Evolutionary conservation across 2,797 vertebrate species (phyloP).

Genomic region (Pipistrellus pipistrellus): DNA sequence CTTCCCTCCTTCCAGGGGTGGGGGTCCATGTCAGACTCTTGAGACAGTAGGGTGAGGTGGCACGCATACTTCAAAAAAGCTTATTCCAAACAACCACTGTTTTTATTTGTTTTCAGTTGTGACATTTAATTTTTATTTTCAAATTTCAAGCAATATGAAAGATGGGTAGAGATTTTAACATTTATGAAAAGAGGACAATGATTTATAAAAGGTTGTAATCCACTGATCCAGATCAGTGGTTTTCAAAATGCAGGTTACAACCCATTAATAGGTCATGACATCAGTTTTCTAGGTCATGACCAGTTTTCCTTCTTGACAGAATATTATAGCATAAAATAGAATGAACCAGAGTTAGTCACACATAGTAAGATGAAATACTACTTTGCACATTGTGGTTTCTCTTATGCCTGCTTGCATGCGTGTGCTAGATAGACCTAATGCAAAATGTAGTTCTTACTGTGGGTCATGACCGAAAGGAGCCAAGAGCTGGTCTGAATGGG

Average conservation of each 20-base stretch:
- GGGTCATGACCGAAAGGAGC: neutral
- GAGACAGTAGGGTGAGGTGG: neutral
- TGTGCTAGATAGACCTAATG: neutral
- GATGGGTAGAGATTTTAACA: neutral
- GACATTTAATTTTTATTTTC: slow-evolving; percentile 36
- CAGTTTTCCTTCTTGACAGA: slow-evolving; percentile 21
- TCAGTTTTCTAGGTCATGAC: neutral
- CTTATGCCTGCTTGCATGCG: neutral
- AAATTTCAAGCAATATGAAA: slow-evolving; percentile 44
- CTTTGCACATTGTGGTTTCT: neutral
- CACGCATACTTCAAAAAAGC: neutral
- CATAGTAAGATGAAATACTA: neutral
- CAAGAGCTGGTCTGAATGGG: neutral
- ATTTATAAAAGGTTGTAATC: slow-evolving; percentile 13
- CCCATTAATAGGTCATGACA: neutral
- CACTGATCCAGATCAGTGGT: neutral
- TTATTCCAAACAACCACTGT: neutral
- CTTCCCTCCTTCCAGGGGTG: neutral
- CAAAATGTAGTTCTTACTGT: neutral
- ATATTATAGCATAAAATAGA: neutral
- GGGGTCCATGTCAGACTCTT: neutral
- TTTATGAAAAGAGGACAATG: neutral
- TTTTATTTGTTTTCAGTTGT: neutral
- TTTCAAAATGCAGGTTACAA: slow-evolving; percentile 2
- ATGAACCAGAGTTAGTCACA: neutral